A percentile compares a stretch with the other conserved stretches of the same genome.
Conservation (phyloP, 2,113 vertebrate genomes). For the cattle (Bos taurus) region DNA sequence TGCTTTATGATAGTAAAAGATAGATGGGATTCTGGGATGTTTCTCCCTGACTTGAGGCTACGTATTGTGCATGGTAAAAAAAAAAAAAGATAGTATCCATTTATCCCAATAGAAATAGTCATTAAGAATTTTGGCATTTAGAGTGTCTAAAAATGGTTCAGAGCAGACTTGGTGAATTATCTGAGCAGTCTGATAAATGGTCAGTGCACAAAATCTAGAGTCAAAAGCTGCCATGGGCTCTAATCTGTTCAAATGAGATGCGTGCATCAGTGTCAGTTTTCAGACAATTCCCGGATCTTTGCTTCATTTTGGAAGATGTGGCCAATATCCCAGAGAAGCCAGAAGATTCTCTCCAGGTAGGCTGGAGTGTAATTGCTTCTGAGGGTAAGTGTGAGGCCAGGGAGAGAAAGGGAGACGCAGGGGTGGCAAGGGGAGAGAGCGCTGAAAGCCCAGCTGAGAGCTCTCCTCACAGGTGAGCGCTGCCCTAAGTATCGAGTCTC, state of each 20-base stretch:
- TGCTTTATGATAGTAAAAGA: neutral
- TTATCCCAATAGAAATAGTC: neutral
- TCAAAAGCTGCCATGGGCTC: neutral
- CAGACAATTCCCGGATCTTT: neutral
- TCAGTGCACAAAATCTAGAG: neutral
- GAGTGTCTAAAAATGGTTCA: neutral
- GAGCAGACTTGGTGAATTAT: neutral
- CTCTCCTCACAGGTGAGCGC: neutral
- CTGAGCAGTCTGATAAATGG: neutral
- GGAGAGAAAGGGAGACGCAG: rapidly evolving
- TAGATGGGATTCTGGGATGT: neutral
- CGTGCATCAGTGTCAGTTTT: rapidly evolving
- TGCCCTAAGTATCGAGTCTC: neutral
- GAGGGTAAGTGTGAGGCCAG: rapidly evolving
- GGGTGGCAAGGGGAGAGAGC: rapidly evolving
- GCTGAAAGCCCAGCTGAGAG: rapidly evolving
- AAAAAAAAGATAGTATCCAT: neutral
- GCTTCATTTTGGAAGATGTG: neutral
- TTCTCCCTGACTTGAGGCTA: neutral
- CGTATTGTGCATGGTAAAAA: neutral
- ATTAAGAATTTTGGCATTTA: neutral
- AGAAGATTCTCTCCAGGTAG: neutral
- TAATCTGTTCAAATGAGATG: neutral
- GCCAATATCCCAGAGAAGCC: neutral
- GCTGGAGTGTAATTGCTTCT: neutral